Conservation (phyloP, 2,113 vertebrate species). For the Pristiophorus japonicus region DNA sequence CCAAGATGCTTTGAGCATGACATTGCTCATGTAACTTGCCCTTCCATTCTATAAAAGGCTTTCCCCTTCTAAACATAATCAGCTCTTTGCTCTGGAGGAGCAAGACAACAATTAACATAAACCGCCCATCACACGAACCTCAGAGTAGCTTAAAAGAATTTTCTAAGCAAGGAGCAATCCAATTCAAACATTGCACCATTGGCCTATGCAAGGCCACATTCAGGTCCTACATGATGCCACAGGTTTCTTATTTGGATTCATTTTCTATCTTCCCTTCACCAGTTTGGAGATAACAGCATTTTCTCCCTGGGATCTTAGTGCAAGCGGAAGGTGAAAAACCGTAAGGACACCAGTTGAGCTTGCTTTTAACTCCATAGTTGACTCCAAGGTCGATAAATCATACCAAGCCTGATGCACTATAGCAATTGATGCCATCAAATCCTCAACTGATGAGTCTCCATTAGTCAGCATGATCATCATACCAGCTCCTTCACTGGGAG, state of each 20-base stretch:
- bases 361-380: neutral
- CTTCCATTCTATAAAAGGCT: neutral
- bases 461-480: neutral
- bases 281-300: neutral
- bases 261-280: neutral
- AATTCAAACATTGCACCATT: neutral
- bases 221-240: neutral
- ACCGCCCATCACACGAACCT: neutral
- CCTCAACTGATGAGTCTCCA: neutral
- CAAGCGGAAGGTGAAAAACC: neutral
- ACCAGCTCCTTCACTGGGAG: neutral
- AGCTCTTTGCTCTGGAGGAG: neutral
- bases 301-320: neutral
- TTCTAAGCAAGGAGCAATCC: neutral
- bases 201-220: neutral
- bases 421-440: neutral
- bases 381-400: neutral
- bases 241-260: neutral
- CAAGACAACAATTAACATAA: neutral
- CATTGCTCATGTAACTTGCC: neutral
- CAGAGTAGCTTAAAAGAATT: neutral
- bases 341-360: neutral
- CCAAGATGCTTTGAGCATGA: neutral
- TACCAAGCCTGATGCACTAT: neutral
- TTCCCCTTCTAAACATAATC: neutral